Conservation (phyloP, 2,113 vertebrate species). For the Gobio gobio region DNA sequence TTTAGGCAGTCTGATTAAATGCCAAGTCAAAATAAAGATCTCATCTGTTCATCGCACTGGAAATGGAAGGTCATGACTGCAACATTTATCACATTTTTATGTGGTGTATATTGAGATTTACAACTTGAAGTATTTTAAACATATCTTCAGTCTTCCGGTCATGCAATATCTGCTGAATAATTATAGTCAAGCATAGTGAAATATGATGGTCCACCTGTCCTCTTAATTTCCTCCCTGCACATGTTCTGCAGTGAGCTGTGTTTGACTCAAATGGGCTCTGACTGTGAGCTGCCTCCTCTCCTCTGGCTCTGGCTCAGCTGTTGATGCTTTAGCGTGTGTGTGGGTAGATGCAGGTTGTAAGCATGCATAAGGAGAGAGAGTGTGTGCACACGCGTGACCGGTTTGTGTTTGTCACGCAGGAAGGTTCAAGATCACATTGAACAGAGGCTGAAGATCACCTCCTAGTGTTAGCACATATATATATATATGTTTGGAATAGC, state of each 20-base stretch:
- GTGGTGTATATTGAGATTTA: not conserved
- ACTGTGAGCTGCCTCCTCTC: constrained; percentile 8
- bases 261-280: not conserved
- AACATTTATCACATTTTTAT: not conserved
- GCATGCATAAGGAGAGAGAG: constrained; percentile 2
- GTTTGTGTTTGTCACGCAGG: constrained; percentile 23
- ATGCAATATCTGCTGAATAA: not conserved
- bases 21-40: not conserved
- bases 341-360: constrained; percentile 16
- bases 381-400: not conserved
- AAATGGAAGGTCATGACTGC: not conserved
- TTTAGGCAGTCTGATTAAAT: not conserved
- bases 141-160: not conserved
- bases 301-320: not conserved
- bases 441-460: constrained; percentile 1
- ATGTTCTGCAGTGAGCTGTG: not conserved
- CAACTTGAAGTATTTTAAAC: not conserved
- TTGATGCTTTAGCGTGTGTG: not conserved
- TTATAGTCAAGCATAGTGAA: not conserved
- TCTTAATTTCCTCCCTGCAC: not conserved
- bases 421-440: constrained; percentile 38
- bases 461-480: not conserved
- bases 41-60: not conserved
- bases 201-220: not conserved
- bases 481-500: not conserved